Conservation (phyloP, 2,113 vertebrate species). For the Urocitellus parryii region DNA sequence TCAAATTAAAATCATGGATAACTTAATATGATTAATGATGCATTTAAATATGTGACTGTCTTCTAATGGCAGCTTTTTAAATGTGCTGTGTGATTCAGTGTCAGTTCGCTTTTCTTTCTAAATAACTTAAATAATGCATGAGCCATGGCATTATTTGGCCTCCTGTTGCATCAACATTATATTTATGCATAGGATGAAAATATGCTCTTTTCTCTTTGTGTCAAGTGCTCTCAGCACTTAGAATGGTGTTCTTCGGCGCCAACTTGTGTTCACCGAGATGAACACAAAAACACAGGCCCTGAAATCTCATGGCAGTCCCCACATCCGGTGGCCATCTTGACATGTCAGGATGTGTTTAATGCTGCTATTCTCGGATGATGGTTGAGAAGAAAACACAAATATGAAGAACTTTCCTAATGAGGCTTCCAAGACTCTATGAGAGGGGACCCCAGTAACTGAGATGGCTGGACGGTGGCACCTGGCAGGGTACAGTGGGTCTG, state of each 20-base stretch:
- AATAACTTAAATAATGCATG: background rate
- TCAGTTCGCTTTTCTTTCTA: background rate
- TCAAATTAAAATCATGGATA: background rate
- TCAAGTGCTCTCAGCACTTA: constrained; percentile 1
- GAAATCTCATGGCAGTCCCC: background rate
- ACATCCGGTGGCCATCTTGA: constrained; percentile 18
- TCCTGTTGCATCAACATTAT: constrained; percentile 35
- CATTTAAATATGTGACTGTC: background rate
- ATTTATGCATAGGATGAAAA: constrained; percentile 55
- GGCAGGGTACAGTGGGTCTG: background rate
- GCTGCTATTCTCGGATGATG: background rate
- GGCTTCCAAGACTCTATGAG: background rate
- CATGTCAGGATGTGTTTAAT: background rate
- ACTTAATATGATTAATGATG: background rate
- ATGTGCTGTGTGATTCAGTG: background rate
- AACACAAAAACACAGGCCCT: background rate
- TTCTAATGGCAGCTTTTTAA: background rate
- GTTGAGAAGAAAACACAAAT: background rate
- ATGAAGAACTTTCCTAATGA: background rate
- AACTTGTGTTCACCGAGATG: background rate
- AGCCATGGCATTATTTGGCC: constrained; percentile 20
- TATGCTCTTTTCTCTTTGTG: constrained; percentile 44
- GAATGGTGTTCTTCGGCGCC: constrained; percentile 16
- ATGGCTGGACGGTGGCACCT: background rate
- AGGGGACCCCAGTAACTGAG: background rate